Conservation (phyloP, 2,797 vertebrate species). For the Enteromius treurensis region DNA sequence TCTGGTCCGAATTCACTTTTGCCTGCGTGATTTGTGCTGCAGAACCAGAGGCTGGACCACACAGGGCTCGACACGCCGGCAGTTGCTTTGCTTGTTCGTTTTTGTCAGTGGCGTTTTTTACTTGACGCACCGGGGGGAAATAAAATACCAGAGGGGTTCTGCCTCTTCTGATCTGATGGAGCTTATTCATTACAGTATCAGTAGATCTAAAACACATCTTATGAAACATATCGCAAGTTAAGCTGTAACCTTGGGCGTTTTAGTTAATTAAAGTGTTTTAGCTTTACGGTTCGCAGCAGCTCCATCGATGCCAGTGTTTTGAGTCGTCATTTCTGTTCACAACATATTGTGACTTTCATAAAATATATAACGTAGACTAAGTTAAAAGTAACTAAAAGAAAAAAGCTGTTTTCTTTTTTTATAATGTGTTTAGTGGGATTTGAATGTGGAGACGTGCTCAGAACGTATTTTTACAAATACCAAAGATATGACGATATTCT, state of each 20-base stretch:
- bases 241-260: constrained; percentile 36
- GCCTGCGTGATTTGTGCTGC: constrained; percentile 56
- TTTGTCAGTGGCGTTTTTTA: constrained; percentile 56
- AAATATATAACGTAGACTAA: constrained; percentile 33
- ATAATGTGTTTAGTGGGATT: constrained; percentile 8
- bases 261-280: constrained; percentile 44
- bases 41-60: constrained; percentile 47
- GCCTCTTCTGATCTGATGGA: constrained; percentile 47
- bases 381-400: constrained; percentile 20
- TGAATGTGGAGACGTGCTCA: constrained; percentile 35
- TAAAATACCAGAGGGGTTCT: constrained; percentile 58
- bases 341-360: constrained; percentile 53
- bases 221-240: constrained; percentile 52
- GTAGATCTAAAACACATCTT: constrained; percentile 43
- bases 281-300: constrained; percentile 47
- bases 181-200: constrained; percentile 46
- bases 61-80: constrained; percentile 51
- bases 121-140: constrained; percentile 37
- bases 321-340: constrained; percentile 56
- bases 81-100: constrained; percentile 62
- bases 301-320: constrained; percentile 62
- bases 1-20: constrained; percentile 56
- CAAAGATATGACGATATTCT: constrained; percentile 22
- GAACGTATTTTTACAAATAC: constrained; percentile 22
- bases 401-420: not conserved